These are phyloP conservation scores for Hippoglossus hippoglossus DNA, from an alignment of 2,797 vertebrate species.

Conservation along the genomic window DNA sequence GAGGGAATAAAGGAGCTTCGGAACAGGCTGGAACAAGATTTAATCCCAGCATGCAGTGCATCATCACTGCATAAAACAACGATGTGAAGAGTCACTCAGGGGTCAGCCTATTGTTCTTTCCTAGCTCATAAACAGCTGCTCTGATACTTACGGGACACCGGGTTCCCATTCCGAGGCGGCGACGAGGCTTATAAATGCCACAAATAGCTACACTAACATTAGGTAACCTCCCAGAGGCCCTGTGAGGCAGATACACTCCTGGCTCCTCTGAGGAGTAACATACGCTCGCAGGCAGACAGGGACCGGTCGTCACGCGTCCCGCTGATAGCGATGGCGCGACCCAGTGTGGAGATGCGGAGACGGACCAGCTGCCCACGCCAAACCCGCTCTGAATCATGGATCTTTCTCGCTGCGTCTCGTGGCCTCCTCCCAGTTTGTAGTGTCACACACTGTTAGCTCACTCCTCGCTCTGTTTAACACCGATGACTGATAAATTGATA, in stretches of 20 bases:
- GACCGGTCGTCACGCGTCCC: slow-evolving; percentile 42
- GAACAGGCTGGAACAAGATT: slow-evolving; percentile 36
- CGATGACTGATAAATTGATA: slow-evolving; percentile 22
- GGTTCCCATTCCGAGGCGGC: slow-evolving; percentile 42
- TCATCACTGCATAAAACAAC: slow-evolving; percentile 38
- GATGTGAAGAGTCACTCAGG: slow-evolving; percentile 43
- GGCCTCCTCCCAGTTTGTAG: slow-evolving; percentile 28
- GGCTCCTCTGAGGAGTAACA: slow-evolving; percentile 51
- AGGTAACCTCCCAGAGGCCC: slow-evolving; percentile 65
- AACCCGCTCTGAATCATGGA: slow-evolving; percentile 33
- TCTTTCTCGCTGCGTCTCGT: slow-evolving; percentile 24
- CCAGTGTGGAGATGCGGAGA: slow-evolving; percentile 58
- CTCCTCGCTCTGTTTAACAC: slow-evolving; percentile 12
- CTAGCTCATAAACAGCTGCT: slow-evolving; percentile 63
- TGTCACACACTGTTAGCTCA: slow-evolving; percentile 16
- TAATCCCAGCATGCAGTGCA: slow-evolving; percentile 45
- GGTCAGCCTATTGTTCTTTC: slow-evolving; percentile 61
- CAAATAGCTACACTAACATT: slow-evolving; percentile 72
- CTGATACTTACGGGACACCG: slow-evolving; percentile 55
- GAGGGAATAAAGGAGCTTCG: slow-evolving; percentile 30
- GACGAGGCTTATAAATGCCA: slow-evolving; percentile 63
- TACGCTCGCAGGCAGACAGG: slow-evolving; percentile 58
- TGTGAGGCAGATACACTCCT: slow-evolving; percentile 38
- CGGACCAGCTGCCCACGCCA: slow-evolving; percentile 63
- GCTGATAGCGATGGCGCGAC: slow-evolving; percentile 54